Base-by-base conservation (phyloP, 2,888 invertebrate species). In the Malacosoma neustria region DNA sequence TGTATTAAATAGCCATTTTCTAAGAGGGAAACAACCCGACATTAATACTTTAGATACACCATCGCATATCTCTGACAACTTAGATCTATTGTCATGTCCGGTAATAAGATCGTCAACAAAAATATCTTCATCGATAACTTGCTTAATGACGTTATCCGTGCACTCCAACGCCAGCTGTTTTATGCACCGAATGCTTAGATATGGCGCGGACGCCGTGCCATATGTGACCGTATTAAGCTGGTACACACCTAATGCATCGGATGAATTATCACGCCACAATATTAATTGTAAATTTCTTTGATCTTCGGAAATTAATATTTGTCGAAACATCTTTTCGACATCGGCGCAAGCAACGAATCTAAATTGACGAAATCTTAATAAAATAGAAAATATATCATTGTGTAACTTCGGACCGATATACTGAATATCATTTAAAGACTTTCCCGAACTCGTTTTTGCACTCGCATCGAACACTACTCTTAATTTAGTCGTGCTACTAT, bases 311-410 rank as follows among this genome's bases (percentile, higher is more conserved):
- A 64, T 40, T 13, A 43, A 14, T 11, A 55, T 45, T 37, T 61
- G 57, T 0, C 65, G 31, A 36, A 49, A 66, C 58, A 65, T 61
- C 46, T 58, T 55, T 31, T 49, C 48, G 3, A 58, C 37, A 34
- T 56, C 58, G 3, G 51, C 53, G 3, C 54, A 54, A 0, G 57
- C 51, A 0, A 54, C 54, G 30, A 53, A 51, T 30, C 41, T 47
- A 39, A 47, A 37, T 30, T 46, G 45, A 6, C 50, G 40, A 33
- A 51, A 43, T 5, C 50, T 41, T 13, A 58, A 32, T 4, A 62
- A 31, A n/a, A 64, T 59, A 3, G 52, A 42, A 35, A 58, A 45
- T 30, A 61, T 22, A 33, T 54, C 49, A 13, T 49, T 46, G 37
- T 57, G 55, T 7, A 60, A 29, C 3, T 45, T 15, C 4, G 57